phyloP scores from a whole-genome alignment of 1,140 invertebrate species.

The Babylonia areolata region DNA sequence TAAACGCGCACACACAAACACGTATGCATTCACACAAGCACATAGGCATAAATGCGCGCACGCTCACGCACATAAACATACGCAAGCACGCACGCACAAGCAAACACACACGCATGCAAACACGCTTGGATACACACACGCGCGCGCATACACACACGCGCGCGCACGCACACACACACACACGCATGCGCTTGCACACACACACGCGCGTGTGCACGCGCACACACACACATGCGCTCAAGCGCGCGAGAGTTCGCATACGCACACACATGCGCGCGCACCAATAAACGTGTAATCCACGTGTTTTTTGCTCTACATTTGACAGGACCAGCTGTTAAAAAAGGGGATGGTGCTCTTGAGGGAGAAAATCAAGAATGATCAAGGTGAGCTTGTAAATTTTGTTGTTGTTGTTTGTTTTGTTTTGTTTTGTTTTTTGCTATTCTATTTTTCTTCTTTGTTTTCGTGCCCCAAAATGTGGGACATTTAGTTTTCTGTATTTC shows the following conservation, averaged over 20 bases:
- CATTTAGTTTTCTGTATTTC: no score
- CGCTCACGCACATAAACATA: no score
- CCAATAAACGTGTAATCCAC: background rate
- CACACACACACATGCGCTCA: background rate
- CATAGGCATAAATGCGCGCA: no score
- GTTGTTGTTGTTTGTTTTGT: no score
- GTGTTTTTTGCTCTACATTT: background rate
- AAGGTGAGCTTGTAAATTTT: conserved; percentile 54
- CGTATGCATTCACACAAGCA: no score
- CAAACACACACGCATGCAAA: conserved; percentile 26
- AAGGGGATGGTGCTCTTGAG: conserved; percentile 71
- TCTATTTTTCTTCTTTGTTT: no score
- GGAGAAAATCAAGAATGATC: conserved; percentile 68
- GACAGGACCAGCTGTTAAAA: conserved; percentile 69
- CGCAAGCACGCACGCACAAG: no score
- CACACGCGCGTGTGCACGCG: conserved; percentile 17
- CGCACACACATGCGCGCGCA: background rate
- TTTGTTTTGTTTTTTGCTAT: no score
- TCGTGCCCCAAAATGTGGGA: no score
- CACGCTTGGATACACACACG: conserved; percentile 14
- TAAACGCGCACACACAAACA: no score
- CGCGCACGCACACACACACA: conserved; percentile 35
- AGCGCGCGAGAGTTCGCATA: no score
- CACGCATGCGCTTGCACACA: conserved; percentile 27
- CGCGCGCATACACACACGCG: conserved; percentile 10